Conservation (phyloP, 2,797 vertebrate genomes). For the Intellagama lesueurii region DNA sequence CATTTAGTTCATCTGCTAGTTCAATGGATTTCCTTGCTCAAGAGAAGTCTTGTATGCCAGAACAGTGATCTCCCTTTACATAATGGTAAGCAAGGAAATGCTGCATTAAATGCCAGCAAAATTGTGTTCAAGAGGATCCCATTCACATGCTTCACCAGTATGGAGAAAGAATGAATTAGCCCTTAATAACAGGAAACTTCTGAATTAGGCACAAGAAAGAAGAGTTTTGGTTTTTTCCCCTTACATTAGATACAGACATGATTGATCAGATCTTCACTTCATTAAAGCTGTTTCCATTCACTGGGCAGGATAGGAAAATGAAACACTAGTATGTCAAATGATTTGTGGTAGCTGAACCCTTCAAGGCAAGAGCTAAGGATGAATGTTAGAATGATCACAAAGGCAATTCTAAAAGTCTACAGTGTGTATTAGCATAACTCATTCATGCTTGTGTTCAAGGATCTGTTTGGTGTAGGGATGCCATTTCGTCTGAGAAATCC, state of each 20-base stretch:
- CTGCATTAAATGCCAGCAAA: too few relatives aligned
- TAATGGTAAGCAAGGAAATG: too few relatives aligned
- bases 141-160: too few relatives aligned
- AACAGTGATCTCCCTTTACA: too few relatives aligned
- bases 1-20: too few relatives aligned
- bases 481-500: background rate
- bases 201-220: background rate
- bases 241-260: background rate
- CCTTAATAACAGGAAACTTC: background rate
- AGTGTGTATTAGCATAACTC: background rate
- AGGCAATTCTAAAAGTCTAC: background rate
- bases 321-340: background rate
- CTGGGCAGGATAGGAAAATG: background rate
- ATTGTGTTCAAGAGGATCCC: too few relatives aligned
- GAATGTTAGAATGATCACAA: background rate
- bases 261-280: background rate
- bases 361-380: background rate
- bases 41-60: too few relatives aligned
- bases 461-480: background rate
- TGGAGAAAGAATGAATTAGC: too few relatives aligned
- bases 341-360: background rate
- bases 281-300: background rate
- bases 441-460: conserved; percentile 3
- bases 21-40: too few relatives aligned
- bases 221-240: background rate